A percentile compares a stretch with the other conserved stretches of the same genome.
Evolutionary conservation across 2,113 vertebrate species (phyloP).

Genomic region (Gasterosteus aculeatus): DNA sequence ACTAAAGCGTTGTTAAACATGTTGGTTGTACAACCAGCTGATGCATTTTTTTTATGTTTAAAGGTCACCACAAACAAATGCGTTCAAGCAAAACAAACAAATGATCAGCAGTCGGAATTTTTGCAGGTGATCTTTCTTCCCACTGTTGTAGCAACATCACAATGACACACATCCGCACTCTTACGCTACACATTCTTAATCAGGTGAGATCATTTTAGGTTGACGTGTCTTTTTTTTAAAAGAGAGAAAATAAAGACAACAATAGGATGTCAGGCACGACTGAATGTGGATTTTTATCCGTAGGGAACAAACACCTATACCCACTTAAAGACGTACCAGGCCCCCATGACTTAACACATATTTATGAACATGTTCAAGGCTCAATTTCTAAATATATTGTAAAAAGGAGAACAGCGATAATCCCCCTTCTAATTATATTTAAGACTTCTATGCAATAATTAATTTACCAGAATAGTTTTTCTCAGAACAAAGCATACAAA

Average conservation of each 20-base stretch:
- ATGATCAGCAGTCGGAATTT: conserved; percentile 27
- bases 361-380: background rate
- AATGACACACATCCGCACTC: background rate
- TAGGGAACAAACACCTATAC: background rate
- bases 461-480: background rate
- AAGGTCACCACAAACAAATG: conserved; percentile 52
- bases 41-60: conserved; percentile 15
- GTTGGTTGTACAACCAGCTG: conserved; percentile 24
- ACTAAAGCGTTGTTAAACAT: conserved; percentile 34
- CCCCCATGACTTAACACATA: background rate
- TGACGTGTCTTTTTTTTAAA: conserved; percentile 10
- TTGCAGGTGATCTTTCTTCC: conserved; percentile 14
- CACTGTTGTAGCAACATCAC: conserved; percentile 10
- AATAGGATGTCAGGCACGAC: background rate
- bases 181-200: conserved; percentile 1
- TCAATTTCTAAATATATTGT: background rate
- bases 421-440: background rate
- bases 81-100: conserved; percentile 38
- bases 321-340: background rate
- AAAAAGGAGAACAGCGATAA: background rate
- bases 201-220: conserved; percentile 3
- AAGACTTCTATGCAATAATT: background rate
- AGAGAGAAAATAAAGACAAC: conserved; percentile 6
- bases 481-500: background rate
- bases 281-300: background rate